Evolutionary conservation across 2,113 vertebrate genomes (phyloP).

Genomic region (Gopherus evgoodei): DNA sequence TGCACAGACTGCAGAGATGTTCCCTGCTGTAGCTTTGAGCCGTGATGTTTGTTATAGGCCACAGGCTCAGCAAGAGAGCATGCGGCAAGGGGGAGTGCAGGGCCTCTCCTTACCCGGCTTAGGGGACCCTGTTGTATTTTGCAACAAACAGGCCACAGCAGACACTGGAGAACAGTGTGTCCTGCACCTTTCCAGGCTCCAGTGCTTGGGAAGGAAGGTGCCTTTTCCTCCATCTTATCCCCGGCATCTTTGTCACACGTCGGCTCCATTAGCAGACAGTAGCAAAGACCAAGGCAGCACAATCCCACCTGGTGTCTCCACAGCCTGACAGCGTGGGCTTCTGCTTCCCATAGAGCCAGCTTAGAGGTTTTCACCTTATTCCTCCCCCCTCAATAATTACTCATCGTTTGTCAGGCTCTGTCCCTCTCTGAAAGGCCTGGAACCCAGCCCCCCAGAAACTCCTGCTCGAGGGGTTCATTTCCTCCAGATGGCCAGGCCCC

Average conservation of each 20-base stretch:
- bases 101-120: background rate
- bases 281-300: background rate
- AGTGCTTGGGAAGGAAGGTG: background rate
- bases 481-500: background rate
- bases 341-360: background rate
- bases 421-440: background rate
- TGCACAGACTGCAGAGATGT: background rate
- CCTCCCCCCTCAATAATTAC: background rate
- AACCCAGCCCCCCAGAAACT: background rate
- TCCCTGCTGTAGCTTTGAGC: background rate
- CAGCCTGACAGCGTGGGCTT: background rate
- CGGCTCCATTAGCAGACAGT: background rate
- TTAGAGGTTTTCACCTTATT: background rate
- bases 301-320: accelerated
- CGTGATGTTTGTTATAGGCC: background rate
- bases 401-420: background rate
- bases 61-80: background rate
- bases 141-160: too few relatives aligned
- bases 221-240: background rate
- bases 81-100: background rate
- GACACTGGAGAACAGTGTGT: background rate
- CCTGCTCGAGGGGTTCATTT: background rate
- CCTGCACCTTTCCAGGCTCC: background rate
- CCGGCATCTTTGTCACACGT: background rate
- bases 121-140: background rate